Percentiles rank a stretch among this genome's conserved stretches.
Conservation (phyloP, 2,113 vertebrate genomes). For the Alethe diademata region DNA sequence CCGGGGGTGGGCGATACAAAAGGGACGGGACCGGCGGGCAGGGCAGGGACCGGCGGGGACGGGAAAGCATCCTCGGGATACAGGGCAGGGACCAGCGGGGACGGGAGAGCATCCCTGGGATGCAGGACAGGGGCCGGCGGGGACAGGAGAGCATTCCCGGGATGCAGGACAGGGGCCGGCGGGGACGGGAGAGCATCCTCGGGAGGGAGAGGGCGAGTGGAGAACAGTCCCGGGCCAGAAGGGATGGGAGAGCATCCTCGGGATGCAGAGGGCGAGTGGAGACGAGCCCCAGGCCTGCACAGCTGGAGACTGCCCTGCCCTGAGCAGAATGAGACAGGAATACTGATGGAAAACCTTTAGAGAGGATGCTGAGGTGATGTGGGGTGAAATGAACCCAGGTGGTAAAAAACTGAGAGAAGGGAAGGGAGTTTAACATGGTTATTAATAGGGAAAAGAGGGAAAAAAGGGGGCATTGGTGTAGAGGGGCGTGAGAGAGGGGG, state of each 20-base stretch:
- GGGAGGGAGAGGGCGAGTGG: too few species aligned
- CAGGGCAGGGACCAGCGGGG: too few species aligned
- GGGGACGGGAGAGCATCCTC: too few species aligned
- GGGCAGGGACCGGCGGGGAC: not conserved
- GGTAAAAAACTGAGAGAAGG: not conserved
- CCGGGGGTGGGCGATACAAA: conserved; percentile 79
- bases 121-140: too few species aligned
- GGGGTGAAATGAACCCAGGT: not conserved
- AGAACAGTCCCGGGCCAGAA: not conserved
- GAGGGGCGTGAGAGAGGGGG: not conserved
- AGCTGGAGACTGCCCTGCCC: not conserved
- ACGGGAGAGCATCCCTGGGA: too few species aligned
- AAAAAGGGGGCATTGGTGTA: accelerated
- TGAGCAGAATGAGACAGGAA: not conserved
- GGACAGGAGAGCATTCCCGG: too few species aligned
- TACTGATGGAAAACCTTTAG: not conserved
- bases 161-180: too few species aligned
- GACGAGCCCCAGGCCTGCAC: too few species aligned
- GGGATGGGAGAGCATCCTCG: not conserved
- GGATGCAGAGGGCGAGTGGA: too few species aligned
- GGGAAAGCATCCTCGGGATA: too few species aligned
- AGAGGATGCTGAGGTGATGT: not conserved
- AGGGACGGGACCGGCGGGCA: conserved; percentile 65
- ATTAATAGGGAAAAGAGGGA: not conserved
- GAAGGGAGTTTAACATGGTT: not conserved